Evolutionary conservation across 2,113 vertebrate species (phyloP), one percentile per base, ranked within the genome.

Genomic region (Cyprinodon tularosa): DNA sequence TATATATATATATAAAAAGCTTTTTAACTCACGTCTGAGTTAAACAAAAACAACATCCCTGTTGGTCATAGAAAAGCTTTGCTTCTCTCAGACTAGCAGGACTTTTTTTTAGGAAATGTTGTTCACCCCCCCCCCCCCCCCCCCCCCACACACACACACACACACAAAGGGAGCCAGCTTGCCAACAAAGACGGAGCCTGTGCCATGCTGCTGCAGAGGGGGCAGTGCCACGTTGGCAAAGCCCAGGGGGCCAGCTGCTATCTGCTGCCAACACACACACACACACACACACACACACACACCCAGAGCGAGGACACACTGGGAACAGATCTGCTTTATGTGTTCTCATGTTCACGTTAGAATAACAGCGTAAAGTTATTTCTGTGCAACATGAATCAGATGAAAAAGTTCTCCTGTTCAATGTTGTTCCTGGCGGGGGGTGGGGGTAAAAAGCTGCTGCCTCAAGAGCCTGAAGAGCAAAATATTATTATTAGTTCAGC

Each of bases 141-240:
- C 50, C 68, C 63, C 72, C 64, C 62, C 39, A n/a, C n/a, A n/a
- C 47, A 36, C 40, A 47, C 57, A 76, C 64, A 64, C 72, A 70
- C 76, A 69, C 68, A 50, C 65, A 65, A 36, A 72, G 50, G 71
- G 53, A 77, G 78, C 72, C 87, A 77, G 78, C 72, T 80, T 84
- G 75, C 89, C 84, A 88, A 91, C 91, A 92, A 92, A 92, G 89
- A 86, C 77, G 13, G 81, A 80, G 81, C 50, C 85, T 81, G 86
- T 92, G 89, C 91, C 91, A 91, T 89, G 77, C 84, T 91, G 85
- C 89, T 91, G 90, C 77, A 85, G 88, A 89, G 89, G 91, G 89
- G 91, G 89, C 89, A 92, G 89, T 80, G 91, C 86, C 88, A 92
- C 76, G 68, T 89, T 92, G 89, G 91, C 88, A 89, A 92, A 85